Evolutionary conservation across 2,113 vertebrate genomes (phyloP), one percentile per base, ranked within the genome.

Genomic region (Podocnemis expansa): DNA sequence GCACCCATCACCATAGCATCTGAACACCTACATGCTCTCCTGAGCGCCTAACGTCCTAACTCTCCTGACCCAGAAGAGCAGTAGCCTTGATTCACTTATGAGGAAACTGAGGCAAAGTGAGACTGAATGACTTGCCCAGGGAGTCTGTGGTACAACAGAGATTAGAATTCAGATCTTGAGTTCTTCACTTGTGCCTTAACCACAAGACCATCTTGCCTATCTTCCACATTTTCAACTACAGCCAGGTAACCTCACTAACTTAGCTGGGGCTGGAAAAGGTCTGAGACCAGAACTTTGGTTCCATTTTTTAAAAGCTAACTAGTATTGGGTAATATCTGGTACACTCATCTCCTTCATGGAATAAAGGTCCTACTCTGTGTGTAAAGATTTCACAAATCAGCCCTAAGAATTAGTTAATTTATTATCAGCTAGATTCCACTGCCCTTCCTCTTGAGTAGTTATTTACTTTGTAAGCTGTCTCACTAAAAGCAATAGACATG

Each of bases 371-470:
- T 38, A 34, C 14, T 17, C 34, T 31, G 31, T 4, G 16, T 34
- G 16, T 34, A 34, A 63, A 14, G 60, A 34, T n/a, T 67, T 67
- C 60, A 67, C 60, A n/a, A 67, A 9, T 31, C 34, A 38, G n/a
- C 21, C 63, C 9, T 22, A 70, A 70, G 63, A 10, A 67, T 22
- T 21, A 21, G 19, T 21, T 43, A 7, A 29, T 76, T 76, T 24
- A 45, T 14, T 27, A 76, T 29, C 24, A 41, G 41, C 41, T 45
- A 27, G 41, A 16, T 1, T 3, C 0, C 0, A 17, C 2, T 67
- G 63, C 86, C 86, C 90, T 0, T 0, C 0, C 41, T 2, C 79
- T 81, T 6, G 22, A 13, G 0, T 1, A 89, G 52, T 2, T 7
- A 79, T 56, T 89, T 63, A 24, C 55, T 10, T 0, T 0, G 13